Conservation (phyloP, 2,888 invertebrate genomes). For the Caradrina kadenii region DNA sequence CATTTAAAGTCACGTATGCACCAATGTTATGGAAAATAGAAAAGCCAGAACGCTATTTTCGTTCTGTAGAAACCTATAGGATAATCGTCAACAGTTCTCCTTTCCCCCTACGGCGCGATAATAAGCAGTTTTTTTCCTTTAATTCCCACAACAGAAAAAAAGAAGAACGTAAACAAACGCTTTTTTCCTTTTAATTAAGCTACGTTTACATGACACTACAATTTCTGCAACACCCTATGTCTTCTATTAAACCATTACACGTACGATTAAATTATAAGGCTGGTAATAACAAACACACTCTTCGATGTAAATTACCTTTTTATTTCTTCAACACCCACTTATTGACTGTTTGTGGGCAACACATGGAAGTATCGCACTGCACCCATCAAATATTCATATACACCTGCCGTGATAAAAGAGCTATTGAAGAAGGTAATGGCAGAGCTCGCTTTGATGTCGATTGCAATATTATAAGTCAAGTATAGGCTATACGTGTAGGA, state of each 20-base stretch:
- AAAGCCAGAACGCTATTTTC: neutral
- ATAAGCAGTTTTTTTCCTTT: slow-evolving; percentile 10
- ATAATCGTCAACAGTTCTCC: slow-evolving; percentile 1
- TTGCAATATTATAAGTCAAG: slow-evolving; percentile 40
- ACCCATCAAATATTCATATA: slow-evolving; percentile 56
- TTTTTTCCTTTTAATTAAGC: slow-evolving; percentile 32
- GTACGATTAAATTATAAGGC: slow-evolving; percentile 21
- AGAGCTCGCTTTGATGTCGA: slow-evolving; percentile 46
- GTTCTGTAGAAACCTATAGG: neutral
- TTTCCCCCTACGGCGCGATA: slow-evolving; percentile 14
- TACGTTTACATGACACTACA: slow-evolving; percentile 14
- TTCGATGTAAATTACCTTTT: slow-evolving; percentile 29
- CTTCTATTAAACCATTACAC: slow-evolving; percentile 28
- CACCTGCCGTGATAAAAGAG: slow-evolving; percentile 50
- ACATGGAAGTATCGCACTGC: slow-evolving; percentile 47
- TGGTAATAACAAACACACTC: slow-evolving; percentile 35
- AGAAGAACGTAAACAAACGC: neutral
- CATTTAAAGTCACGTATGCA: neutral
- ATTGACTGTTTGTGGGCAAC: slow-evolving; percentile 25
- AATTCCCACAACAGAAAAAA: slow-evolving; percentile 33
- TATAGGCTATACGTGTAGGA: neutral
- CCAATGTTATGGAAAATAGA: neutral
- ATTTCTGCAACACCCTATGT: slow-evolving; percentile 33
- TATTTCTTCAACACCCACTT: slow-evolving; percentile 47
- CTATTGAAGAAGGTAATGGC: slow-evolving; percentile 34